Base-by-base conservation (phyloP, 64 coral and sea anemone genomes). In the Montipora capricornis region DNA sequence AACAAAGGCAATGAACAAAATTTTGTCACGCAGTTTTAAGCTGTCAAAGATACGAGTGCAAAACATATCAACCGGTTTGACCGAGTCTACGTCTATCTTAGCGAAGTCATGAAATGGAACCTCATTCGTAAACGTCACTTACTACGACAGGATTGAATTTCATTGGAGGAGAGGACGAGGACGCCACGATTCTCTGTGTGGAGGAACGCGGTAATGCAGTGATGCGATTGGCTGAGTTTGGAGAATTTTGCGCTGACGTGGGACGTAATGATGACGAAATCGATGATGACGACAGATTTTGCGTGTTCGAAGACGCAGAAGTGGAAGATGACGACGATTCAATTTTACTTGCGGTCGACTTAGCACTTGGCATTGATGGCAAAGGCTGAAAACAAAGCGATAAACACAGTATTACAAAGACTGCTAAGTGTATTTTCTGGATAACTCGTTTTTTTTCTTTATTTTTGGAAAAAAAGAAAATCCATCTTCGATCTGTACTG, bases 131-230 rank as follows among this genome's bases (percentile, higher is more conserved):
- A 55, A 55, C 52, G 6, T n/a, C 19, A 97, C 92, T 29, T 53
- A 97, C 96, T 74, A 97, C 96, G 20, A 97, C 93, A 70, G 96
- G 96, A 49, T 97, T 97, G 59, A 97, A 97, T 88, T 97, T 97
- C 96, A 97, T 97, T 95, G 96, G 96, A 29, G 96, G 96, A 95
- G 96, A 97, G 5, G 89, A 97, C 14, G 93, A 88, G 83, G 96
- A 97, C 60, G 93, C 89, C 89, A 97, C 89, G 24, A 97, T 94
- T 62, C 84, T 93, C 68, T 92, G 96, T 29, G 95, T 74, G 12
- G 64, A 90, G 50, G 91, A 78, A 75, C 79, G 83, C 64, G 95
- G 64, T 47, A 85, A 75, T 70, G 82, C 14, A 1, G 84, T 88
- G 64, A 74, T 47, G 15, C 84, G 50, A 78, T 94, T 92, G 48